Evolutionary conservation across 2,888 invertebrate genomes (phyloP).

Genomic region (Mystacides longicornis): DNA sequence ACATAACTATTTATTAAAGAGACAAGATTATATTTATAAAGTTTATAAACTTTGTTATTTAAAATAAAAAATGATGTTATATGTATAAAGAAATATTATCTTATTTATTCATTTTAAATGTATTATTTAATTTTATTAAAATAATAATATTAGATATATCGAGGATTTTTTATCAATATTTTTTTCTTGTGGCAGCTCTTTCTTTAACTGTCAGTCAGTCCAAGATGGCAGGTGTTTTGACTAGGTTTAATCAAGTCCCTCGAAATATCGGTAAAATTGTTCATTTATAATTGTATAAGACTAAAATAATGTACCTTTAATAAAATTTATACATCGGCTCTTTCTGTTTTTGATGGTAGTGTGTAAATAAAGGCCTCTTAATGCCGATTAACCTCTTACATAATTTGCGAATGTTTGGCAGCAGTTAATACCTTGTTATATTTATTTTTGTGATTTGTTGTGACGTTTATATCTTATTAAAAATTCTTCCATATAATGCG

Average conservation of each 20-base stretch:
- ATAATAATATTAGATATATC: too few species aligned
- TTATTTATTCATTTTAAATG: too few species aligned
- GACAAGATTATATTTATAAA: too few species aligned
- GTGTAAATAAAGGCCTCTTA: background rate
- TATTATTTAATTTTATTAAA: too few species aligned
- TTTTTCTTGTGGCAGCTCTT: conserved; percentile 3
- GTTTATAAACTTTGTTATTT: too few species aligned
- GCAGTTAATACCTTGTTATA: background rate
- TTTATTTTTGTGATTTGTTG: background rate
- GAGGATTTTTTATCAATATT: too few species aligned
- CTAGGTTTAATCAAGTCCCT: conserved; percentile 54
- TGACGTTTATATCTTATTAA: background rate
- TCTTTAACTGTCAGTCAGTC: conserved; percentile 23
- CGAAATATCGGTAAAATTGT: conserved; percentile 50
- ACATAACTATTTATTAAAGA: too few species aligned
- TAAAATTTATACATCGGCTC: background rate
- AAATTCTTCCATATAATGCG: background rate
- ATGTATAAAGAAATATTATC: too few species aligned
- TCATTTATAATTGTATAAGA: background rate
- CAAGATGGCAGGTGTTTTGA: conserved; percentile 69
- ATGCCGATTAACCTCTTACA: background rate
- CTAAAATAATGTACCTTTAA: background rate
- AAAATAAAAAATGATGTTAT: too few species aligned
- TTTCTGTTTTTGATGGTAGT: background rate
- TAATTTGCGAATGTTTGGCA: conserved; percentile 1